Conservation (phyloP, 2,113 vertebrate species). For the Cyanistes caeruleus region DNA sequence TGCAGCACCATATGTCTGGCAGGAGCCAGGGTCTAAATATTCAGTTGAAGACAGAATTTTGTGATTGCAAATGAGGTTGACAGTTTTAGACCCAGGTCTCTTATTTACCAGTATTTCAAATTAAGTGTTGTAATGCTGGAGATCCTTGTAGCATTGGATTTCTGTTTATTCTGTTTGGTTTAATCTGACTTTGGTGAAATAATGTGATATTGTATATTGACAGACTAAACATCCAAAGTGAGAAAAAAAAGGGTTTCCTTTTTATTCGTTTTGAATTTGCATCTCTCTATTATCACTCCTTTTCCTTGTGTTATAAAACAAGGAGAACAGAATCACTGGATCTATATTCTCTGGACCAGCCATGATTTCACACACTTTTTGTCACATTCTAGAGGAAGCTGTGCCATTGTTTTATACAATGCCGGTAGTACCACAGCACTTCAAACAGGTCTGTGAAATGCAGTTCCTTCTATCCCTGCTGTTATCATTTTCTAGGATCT, state of each 20-base stretch:
- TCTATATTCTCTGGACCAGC: neutral
- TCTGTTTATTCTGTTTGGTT: neutral
- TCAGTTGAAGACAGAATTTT: neutral
- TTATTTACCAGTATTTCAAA: neutral
- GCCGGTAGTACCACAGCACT: neutral
- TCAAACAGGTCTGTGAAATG: neutral
- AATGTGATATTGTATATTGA: neutral
- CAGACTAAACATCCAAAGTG: neutral
- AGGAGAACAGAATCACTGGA: neutral
- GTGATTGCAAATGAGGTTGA: neutral
- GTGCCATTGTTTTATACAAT: constrained; percentile 33
- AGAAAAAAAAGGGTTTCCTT: neutral
- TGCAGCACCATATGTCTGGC: neutral
- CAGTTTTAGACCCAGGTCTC: neutral
- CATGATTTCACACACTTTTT: neutral
- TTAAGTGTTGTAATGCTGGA: neutral
- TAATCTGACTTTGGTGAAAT: neutral
- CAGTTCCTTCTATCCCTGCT: neutral
- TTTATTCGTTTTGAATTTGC: neutral
- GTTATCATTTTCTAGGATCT: neutral
- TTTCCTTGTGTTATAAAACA: neutral
- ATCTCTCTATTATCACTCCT: neutral
- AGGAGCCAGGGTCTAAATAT: neutral
- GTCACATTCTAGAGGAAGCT: neutral
- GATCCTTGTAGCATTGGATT: neutral